These are phyloP conservation scores for Fragum sueziense DNA, from an alignment of 2,888 invertebrate species.

Conservation along the genomic window DNA sequence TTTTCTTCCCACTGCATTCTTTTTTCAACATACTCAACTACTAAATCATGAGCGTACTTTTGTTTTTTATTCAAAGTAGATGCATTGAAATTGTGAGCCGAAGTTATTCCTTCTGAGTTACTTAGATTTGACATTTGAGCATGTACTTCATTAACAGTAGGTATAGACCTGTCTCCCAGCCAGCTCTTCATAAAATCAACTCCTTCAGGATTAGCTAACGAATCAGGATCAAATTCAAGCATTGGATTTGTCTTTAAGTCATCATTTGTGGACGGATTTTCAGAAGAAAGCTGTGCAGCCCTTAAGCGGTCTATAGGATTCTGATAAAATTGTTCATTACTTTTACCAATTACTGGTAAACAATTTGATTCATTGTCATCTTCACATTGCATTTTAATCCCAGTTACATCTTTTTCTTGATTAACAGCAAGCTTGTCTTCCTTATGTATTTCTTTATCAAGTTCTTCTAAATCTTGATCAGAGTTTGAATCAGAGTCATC, in stretches of 20 bases:
- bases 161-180: neutral
- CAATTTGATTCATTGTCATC: neutral
- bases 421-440: neutral
- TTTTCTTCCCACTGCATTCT: neutral
- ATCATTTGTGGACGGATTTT: no score
- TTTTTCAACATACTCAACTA: neutral
- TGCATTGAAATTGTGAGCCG: neutral
- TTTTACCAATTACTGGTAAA: neutral
- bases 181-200: neutral
- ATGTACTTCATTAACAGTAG: neutral
- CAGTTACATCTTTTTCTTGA: no score
- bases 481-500: neutral
- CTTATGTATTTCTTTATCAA: no score
- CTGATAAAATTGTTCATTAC: neutral
- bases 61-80: neutral
- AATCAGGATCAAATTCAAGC: neutral
- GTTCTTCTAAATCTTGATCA: neutral
- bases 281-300: no score
- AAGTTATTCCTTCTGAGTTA: neutral
- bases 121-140: neutral
- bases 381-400: no score
- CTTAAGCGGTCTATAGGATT: neutral
- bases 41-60: neutral
- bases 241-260: no score
- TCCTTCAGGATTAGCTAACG: neutral